Conservation (phyloP, 2,888 invertebrate genomes). For the Octodonta nipae region DNA sequence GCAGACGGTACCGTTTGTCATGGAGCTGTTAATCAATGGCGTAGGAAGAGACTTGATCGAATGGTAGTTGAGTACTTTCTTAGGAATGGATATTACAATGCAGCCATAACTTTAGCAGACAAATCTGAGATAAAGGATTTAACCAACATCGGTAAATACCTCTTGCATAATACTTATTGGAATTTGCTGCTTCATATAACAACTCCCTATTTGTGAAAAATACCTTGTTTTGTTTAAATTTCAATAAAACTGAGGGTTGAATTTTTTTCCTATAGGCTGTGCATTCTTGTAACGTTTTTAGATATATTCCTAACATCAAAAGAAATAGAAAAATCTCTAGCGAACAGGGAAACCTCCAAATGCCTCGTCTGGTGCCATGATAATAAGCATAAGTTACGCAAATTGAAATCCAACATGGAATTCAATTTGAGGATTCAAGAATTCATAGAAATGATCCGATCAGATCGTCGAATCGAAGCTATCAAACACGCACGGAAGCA, state of each 20-base stretch:
- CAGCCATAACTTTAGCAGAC: slow-evolving; percentile 76
- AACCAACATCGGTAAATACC: slow-evolving; percentile 72
- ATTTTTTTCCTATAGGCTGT: too few species aligned
- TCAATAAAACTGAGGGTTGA: too few species aligned
- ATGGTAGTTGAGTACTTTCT: slow-evolving; percentile 95
- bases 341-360: slow-evolving; percentile 68
- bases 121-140: slow-evolving; percentile 69
- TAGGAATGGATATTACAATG: slow-evolving; percentile 87
- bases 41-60: slow-evolving; percentile 76
- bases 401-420: slow-evolving; percentile 89
- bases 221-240: too few species aligned
- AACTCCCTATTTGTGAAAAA: too few species aligned
- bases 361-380: slow-evolving; percentile 94
- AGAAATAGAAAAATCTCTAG: slow-evolving; percentile 76
- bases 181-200: too few species aligned
- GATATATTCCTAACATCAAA: slow-evolving; percentile 74
- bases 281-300: too few species aligned
- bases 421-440: slow-evolving; percentile 87
- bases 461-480: slow-evolving; percentile 76
- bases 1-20: slow-evolving; percentile 32
- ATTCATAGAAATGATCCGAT: slow-evolving; percentile 86
- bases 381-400: slow-evolving; percentile 86
- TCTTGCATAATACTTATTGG: too few species aligned
- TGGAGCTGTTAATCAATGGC: slow-evolving; percentile 63
- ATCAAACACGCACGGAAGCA: slow-evolving; percentile 89